Base-by-base conservation (phyloP, 2,888 invertebrate species). In the Melikaiella ostensackeni region DNA sequence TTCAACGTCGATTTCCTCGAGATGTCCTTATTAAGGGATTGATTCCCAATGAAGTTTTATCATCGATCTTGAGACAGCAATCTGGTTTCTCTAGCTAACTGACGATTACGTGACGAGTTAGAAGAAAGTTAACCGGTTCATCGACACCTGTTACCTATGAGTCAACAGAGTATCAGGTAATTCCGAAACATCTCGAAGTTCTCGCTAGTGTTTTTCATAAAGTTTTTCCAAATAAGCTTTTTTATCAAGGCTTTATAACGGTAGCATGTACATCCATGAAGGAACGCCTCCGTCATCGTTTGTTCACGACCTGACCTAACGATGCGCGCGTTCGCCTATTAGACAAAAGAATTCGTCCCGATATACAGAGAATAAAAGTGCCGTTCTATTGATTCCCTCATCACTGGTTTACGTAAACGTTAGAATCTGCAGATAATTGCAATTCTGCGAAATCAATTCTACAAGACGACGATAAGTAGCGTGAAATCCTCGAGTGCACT, bases 121-220 rank as follows among this genome's bases (percentile, higher is more conserved):
- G 83, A 84, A 84, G 84, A 86, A 86, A 86, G 86, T 86, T 84
- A 78, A 81, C 80, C 84, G 81, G 86, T 86, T 86, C 84, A 86
- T 85, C 84, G 86, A 86, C 86, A 86, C 83, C 83, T 84, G 80
- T 79, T 66, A 73, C 74, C 21, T 21, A 46, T 50, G 62, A 75
- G 46, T 75, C 62, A 62, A 75, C 24, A 61, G 30, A 70, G 70
- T 70, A 30, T n/a, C 70, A 42, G 21, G 70, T 70, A 50, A 70
- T 70, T 70, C 30, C 46, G 46, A 50, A 70, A 50, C 30, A 46
- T 70, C 46, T 30, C 9, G 5, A 50, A 38, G 64, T 24, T 24
- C 38, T 64, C 16, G 16, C 21, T 19, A 11, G 27, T n/a, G n/a
- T 46, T 70, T 66, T 46, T 50, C 57, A 19, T 50, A 5, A 19